Conservation (phyloP, 2,888 invertebrate species). For the Phyto melanocephala region DNA sequence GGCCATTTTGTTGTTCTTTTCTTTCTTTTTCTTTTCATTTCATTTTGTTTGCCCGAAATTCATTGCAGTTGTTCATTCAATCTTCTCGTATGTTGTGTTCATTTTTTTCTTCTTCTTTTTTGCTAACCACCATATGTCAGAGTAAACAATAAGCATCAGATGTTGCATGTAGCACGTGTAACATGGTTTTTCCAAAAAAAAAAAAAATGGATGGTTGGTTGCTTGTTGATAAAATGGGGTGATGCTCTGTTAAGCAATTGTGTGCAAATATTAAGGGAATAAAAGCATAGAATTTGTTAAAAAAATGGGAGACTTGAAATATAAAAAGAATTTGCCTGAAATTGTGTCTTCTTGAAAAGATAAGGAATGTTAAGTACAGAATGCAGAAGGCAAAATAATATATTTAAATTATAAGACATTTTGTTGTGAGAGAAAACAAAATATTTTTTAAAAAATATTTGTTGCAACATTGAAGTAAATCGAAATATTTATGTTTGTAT, state of each 20-base stretch:
- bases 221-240: neutral
- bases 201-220: conserved; percentile 8
- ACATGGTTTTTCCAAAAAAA: neutral
- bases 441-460: conserved; percentile 33
- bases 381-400: neutral
- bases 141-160: conserved; percentile 58
- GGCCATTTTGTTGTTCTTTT: conserved; percentile 31
- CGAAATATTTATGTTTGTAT: neutral
- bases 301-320: neutral
- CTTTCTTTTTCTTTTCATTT: neutral
- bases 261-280: neutral
- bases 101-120: neutral
- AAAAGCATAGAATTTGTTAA: neutral
- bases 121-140: conserved; percentile 44
- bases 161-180: conserved; percentile 58
- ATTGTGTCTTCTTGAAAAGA: neutral
- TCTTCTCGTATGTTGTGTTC: neutral
- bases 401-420: conserved; percentile 17
- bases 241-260: conserved; percentile 4
- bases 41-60: neutral
- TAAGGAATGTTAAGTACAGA: neutral
- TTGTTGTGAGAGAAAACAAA: neutral
- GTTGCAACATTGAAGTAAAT: neutral
- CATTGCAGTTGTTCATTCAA: conserved; percentile 30
- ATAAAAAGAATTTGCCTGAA: neutral